These are phyloP conservation scores for Sebastes flavidus DNA, from an alignment of 2,797 vertebrate genomes.

Conservation along the genomic window DNA sequence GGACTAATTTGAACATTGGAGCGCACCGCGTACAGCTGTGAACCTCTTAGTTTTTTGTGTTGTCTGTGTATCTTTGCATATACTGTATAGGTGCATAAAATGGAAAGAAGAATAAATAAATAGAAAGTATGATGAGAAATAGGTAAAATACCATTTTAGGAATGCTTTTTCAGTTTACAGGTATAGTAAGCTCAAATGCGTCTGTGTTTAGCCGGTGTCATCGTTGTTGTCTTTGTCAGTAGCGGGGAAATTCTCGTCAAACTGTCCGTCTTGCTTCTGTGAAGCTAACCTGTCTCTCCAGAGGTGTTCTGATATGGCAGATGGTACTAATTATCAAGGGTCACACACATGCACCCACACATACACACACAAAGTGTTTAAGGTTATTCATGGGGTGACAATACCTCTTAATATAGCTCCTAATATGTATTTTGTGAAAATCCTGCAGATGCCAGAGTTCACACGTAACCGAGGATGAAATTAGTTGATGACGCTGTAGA, in stretches of 20 bases:
- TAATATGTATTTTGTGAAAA: slow-evolving; percentile 44
- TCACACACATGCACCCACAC: slow-evolving; percentile 49
- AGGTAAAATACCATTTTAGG: neutral
- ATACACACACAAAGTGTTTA: slow-evolving; percentile 27
- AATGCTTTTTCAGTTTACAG: neutral
- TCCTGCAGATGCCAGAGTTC: slow-evolving; percentile 49
- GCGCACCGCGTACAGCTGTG: slow-evolving; percentile 7
- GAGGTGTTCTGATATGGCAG: slow-evolving; percentile 73
- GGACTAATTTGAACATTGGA: slow-evolving; percentile 15
- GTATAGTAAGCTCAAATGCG: neutral
- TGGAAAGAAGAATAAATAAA: neutral
- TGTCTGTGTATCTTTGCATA: neutral
- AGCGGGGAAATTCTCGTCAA: slow-evolving; percentile 11
- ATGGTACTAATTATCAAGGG: slow-evolving; percentile 81
- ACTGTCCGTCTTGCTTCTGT: slow-evolving; percentile 58
- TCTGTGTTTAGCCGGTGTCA: neutral
- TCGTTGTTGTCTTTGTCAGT: neutral
- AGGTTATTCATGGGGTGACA: slow-evolving; percentile 57
- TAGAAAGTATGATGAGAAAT: neutral
- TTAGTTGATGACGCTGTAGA: slow-evolving; percentile 16
- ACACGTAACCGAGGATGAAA: slow-evolving; percentile 44
- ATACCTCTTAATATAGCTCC: slow-evolving; percentile 53
- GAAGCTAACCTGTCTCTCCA: slow-evolving; percentile 67
- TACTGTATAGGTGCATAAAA: neutral
- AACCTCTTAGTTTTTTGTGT: neutral